A percentile compares a stretch with the other conserved stretches of the same genome.
These are phyloP conservation scores for Vultur gryphus DNA, from an alignment of 2,797 vertebrate genomes.

Conservation along the genomic window DNA sequence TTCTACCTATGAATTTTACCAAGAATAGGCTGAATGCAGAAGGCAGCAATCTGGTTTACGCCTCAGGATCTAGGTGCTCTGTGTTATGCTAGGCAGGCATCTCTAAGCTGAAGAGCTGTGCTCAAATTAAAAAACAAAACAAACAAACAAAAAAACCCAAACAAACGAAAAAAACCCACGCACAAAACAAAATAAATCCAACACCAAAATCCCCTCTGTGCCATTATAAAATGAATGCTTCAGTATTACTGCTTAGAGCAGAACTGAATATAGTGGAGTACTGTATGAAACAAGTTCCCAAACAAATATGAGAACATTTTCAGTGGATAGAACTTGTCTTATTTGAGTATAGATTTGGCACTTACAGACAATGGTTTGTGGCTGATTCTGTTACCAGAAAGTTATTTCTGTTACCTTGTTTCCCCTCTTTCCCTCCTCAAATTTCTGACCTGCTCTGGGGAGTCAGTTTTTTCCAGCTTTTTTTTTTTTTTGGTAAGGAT, in stretches of 20 bases:
- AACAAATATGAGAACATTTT: background rate
- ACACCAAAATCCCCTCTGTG: background rate
- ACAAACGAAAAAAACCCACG: background rate
- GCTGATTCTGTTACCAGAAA: background rate
- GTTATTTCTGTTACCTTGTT: background rate
- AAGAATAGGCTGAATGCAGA: background rate
- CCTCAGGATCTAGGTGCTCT: background rate
- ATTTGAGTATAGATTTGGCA: background rate
- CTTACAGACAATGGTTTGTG: background rate
- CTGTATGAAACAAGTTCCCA: background rate
- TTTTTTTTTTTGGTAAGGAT: background rate
- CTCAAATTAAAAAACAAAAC: background rate
- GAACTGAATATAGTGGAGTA: background rate
- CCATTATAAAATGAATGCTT: background rate
- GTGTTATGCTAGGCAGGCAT: background rate
- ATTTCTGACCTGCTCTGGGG: background rate
- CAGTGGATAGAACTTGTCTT: background rate
- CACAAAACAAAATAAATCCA: background rate
- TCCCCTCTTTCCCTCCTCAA: background rate
- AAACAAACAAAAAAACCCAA: background rate
- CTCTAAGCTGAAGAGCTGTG: background rate
- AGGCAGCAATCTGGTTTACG: background rate
- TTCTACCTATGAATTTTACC: background rate
- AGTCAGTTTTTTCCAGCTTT: background rate
- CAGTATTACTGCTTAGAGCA: background rate